phyloP scores from a whole-genome alignment of 35 echinoderm and acorn worm genomes.

The Amphiura filiformis region DNA sequence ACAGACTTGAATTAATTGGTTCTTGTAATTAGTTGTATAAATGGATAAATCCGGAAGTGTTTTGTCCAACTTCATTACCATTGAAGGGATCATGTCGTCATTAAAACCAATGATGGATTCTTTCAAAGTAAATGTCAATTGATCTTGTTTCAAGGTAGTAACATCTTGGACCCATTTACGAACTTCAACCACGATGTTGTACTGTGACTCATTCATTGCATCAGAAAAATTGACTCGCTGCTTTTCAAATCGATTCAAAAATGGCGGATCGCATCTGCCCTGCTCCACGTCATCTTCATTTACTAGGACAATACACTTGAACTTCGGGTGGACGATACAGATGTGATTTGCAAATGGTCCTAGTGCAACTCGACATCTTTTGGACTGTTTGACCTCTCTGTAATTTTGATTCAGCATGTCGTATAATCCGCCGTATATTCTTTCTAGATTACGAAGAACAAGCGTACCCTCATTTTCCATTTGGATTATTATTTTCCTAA shows the following conservation, averaged over 20 bases:
- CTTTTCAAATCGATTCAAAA: constrained; percentile 49
- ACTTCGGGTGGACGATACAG: constrained; percentile 12
- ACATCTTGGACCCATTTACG: constrained; percentile 18
- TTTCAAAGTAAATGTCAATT: background rate
- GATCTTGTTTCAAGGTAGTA: background rate
- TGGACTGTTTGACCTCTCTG: background rate
- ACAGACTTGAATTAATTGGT: background rate
- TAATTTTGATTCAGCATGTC: constrained; percentile 52
- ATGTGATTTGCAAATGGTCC: background rate
- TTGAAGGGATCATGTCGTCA: background rate
- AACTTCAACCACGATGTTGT: background rate
- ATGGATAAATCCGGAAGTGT: background rate
- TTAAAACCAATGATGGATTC: background rate
- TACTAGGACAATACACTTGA: constrained; percentile 28
- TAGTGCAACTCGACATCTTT: constrained; percentile 21
- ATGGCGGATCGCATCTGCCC: constrained; percentile 11
- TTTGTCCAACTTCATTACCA: background rate
- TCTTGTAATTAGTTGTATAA: background rate
- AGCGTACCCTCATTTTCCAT: constrained; percentile 25
- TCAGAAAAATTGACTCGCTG: constrained; percentile 22
- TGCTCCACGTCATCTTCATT: constrained; percentile 22
- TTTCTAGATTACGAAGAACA: constrained; percentile 22
- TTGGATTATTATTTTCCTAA: constrained; percentile 22
- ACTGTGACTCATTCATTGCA: background rate
- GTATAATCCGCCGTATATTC: constrained; percentile 24